Evolutionary conservation across 2,113 vertebrate species (phyloP).

Genomic region (Orycteropus afer): DNA sequence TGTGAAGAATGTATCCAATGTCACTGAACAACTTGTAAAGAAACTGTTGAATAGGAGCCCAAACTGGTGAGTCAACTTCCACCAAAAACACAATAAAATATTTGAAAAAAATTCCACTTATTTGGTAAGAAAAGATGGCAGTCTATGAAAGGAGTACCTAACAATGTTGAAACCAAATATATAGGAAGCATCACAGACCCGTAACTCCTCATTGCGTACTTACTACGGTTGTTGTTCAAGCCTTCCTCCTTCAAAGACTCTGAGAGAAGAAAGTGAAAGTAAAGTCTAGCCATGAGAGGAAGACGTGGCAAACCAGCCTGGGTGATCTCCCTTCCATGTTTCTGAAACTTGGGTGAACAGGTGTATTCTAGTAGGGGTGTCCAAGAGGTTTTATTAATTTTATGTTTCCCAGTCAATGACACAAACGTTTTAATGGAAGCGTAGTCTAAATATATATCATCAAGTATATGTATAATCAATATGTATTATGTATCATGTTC

Average conservation of each 20-base stretch:
- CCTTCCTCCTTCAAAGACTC: not conserved
- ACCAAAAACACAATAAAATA: no score
- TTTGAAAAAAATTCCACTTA: not conserved
- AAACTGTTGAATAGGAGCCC: no score
- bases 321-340: not conserved
- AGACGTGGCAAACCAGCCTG: not conserved
- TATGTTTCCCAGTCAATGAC: not conserved
- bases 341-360: not conserved
- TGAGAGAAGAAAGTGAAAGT: not conserved
- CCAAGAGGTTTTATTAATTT: not conserved
- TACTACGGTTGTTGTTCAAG: not conserved
- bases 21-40: no score
- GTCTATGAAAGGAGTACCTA: not conserved
- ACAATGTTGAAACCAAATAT: not conserved
- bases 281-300: not conserved
- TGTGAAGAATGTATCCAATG: no score
- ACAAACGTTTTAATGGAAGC: not conserved
- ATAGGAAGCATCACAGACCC: not conserved
- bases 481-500: no score
- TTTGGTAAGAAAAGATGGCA: constrained; percentile 11
- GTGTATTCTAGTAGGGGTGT: not conserved
- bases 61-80: no score
- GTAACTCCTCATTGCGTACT: not conserved
- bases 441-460: not conserved
- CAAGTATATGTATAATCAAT: no score